phyloP scores from a whole-genome alignment of 1,140 invertebrate genomes.

The Neomicropteryx cornuta region DNA sequence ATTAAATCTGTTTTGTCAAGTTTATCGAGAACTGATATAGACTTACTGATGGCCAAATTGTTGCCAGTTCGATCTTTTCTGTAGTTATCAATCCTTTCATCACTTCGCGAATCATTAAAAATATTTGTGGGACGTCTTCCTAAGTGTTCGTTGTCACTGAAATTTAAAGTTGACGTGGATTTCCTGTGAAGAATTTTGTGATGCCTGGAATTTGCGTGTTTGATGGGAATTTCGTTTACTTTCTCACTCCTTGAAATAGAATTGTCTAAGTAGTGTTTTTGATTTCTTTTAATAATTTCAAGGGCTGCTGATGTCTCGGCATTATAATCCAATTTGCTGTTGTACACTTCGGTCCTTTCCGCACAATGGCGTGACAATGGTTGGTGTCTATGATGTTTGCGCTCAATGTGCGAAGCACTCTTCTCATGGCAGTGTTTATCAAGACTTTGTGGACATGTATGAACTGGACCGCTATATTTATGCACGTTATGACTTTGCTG shows the following conservation, averaged over 20 bases:
- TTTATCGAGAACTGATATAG: constrained; percentile 32
- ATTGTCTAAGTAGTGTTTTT: constrained; percentile 33
- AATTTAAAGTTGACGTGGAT: constrained; percentile 9
- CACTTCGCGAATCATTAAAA: constrained; percentile 24
- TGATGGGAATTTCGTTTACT: constrained; percentile 19
- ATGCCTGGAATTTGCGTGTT: constrained; percentile 24
- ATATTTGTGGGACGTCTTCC: constrained; percentile 5
- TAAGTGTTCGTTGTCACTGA: background rate
- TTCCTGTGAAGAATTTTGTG: constrained; percentile 14
- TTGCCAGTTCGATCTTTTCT: too few relatives aligned
- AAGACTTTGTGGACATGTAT: constrained; percentile 35
- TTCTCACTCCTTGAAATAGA: constrained; percentile 27
- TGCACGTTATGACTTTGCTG: background rate
- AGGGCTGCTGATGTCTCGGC: constrained; percentile 43
- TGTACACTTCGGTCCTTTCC: constrained; percentile 18
- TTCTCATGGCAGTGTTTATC: constrained; percentile 27
- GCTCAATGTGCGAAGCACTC: constrained; percentile 17
- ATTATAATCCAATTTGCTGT: constrained; percentile 33
- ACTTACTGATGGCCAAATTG: constrained; percentile 34
- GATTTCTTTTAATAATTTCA: constrained; percentile 38
- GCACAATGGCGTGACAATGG: constrained; percentile 35
- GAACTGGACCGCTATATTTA: constrained; percentile 18
- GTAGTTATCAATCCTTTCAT: constrained; percentile 32
- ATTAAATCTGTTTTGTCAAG: constrained; percentile 30
- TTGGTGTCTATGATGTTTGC: constrained; percentile 29